Evolutionary conservation across 2,797 vertebrate genomes (phyloP), one percentile per base, ranked within the genome.

Genomic region (Bucorvus abyssinicus): DNA sequence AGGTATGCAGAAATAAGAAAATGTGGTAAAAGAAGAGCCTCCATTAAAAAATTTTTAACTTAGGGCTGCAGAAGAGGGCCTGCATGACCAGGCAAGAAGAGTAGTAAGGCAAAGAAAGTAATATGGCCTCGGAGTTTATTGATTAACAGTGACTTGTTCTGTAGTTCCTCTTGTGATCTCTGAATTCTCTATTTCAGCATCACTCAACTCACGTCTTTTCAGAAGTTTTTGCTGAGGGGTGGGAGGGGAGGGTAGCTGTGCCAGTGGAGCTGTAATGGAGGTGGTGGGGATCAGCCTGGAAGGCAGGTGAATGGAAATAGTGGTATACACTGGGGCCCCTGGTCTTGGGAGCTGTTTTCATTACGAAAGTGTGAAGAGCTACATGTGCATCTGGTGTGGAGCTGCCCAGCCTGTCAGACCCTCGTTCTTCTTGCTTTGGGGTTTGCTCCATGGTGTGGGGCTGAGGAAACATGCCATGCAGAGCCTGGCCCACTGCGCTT

Each of bases 401-500:
- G 55, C 16, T 61, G 42, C 22, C 30, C 1, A 7, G 10, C 19
- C 26, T 27, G 44, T 34, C 44, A 32, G 59, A 23, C 45, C 47
- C 61, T 56, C 2, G 0, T 56, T 19, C 34, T 52, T 6, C 57
- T 20, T 2, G 0, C 7, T 36, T 47, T 38, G 73, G 45, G 23
- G 22, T 34, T 81, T 20, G 14, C 53, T 59, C 14, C 2, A 1
- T 47, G 50, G 45, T 10, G 5, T 0, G 1, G 26, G 17, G 36
- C 14, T 61, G 27, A 69, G 56, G 61, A 74, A 34, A 56, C 55
- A 14, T 7, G 34, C 27, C 2, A 2, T 3, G 12, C 7, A 5
- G 38, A 40, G 42, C 27, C 45, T 6, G 4, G 36, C 14, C 14
- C 1, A 1, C 50, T 22, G 36, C 0, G 12, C 55, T 56, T 0